These are phyloP conservation scores for Pristionchus japonicus DNA, from an alignment of 2,888 invertebrate species.

Conservation along the genomic window DNA sequence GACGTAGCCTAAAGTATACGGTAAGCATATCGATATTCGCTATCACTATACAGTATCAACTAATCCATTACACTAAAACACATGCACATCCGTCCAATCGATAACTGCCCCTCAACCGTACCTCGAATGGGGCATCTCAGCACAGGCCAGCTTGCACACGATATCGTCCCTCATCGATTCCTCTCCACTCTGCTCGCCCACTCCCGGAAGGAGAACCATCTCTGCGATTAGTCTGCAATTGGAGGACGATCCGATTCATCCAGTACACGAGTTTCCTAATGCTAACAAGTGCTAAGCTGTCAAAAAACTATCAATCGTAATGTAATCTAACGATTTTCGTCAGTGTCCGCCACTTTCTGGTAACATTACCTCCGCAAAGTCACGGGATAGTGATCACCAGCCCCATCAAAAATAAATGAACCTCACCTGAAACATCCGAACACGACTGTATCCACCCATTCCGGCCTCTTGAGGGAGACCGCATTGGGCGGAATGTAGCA, in stretches of 20 bases:
- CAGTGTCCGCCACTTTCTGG: no score
- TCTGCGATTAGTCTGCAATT: constrained; percentile 62
- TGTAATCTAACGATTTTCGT: no score
- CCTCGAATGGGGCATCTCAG: constrained; percentile 51
- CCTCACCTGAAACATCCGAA: constrained; percentile 41
- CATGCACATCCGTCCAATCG: not conserved
- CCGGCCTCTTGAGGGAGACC: not conserved
- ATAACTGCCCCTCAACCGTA: not conserved
- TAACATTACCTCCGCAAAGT: no score
- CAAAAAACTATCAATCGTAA: no score
- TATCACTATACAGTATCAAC: not conserved
- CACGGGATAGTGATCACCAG: no score
- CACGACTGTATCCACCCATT: constrained; percentile 29
- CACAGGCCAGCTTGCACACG: constrained; percentile 50
- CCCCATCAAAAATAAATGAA: not conserved
- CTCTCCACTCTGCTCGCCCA: constrained; percentile 51
- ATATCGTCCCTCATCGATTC: constrained; percentile 53
- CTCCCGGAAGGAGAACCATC: constrained; percentile 57
- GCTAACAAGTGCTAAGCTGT: no score
- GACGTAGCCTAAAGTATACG: constrained; percentile 57
- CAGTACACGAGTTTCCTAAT: no score
- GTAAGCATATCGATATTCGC: not conserved
- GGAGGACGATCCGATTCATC: not conserved
- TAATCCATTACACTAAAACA: not conserved
- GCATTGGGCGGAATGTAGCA: not conserved